Conservation (phyloP, 1,140 invertebrate genomes). For the Megathymus violae region DNA sequence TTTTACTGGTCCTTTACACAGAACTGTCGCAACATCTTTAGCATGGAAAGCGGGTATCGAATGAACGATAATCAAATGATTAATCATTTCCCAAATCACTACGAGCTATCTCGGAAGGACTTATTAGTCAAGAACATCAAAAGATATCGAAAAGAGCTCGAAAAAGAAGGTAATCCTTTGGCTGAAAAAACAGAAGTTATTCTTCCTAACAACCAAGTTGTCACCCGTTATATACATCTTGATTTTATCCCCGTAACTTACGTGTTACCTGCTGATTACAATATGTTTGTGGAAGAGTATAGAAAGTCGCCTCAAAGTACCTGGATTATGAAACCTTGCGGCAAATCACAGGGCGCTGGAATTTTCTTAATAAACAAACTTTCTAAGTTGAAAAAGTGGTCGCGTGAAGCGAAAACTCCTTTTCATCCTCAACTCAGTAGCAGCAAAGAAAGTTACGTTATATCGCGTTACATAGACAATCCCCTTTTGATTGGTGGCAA, state of each 20-base stretch:
- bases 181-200: constrained; percentile 87
- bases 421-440: constrained; percentile 90
- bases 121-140: constrained; percentile 98
- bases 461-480: constrained; percentile 94
- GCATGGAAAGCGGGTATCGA: constrained; percentile 95
- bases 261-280: constrained; percentile 97
- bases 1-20: constrained; percentile 98
- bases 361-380: constrained; percentile 96
- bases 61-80: constrained; percentile 96
- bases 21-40: constrained; percentile 95
- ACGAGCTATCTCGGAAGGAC: constrained; percentile 97
- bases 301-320: constrained; percentile 96
- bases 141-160: constrained; percentile 95
- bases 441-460: constrained; percentile 94
- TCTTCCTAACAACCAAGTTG: constrained; percentile 86
- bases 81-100: constrained; percentile 97
- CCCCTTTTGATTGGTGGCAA: constrained; percentile 94
- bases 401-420: constrained; percentile 90
- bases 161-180: constrained; percentile 94
- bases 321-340: constrained; percentile 99
- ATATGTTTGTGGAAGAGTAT: constrained; percentile 98
- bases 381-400: constrained; percentile 95
- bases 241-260: constrained; percentile 98
- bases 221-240: constrained; percentile 91
- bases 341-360: constrained; percentile 94